Evolutionary conservation across 2,888 invertebrate genomes (phyloP).

Genomic region (Merodon equestris): DNA sequence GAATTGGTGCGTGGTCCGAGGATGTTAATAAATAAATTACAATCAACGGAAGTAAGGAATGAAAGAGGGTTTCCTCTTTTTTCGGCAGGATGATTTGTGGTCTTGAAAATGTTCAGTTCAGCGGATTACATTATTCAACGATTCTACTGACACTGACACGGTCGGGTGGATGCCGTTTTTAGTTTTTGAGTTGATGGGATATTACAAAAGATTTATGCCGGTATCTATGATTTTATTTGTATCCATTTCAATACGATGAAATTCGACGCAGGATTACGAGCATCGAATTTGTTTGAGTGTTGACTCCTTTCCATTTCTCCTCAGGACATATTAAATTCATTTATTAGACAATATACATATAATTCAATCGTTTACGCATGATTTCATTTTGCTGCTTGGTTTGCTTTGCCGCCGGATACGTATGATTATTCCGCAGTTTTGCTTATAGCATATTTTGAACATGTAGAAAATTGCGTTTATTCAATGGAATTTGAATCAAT

Average conservation of each 20-base stretch:
- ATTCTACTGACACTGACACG: not conserved
- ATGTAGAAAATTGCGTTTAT: constrained; percentile 33
- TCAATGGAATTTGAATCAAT: not conserved
- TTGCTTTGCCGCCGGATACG: too few species aligned
- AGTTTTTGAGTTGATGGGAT: too few species aligned
- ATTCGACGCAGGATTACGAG: too few species aligned
- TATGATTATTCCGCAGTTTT: not conserved
- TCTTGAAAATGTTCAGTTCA: constrained; percentile 53
- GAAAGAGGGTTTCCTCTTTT: constrained; percentile 6
- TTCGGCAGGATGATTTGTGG: constrained; percentile 46
- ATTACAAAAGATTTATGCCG: too few species aligned
- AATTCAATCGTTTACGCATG: constrained; percentile 39
- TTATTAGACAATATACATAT: not conserved
- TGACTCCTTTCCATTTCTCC: not conserved
- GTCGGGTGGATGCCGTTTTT: not conserved
- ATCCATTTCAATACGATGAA: too few species aligned
- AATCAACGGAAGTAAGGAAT: constrained; percentile 39
- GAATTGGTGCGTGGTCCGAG: constrained; percentile 5
- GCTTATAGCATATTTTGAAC: constrained; percentile 18
- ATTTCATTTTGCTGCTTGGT: constrained; percentile 14
- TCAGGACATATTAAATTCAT: not conserved
- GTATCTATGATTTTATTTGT: too few species aligned
- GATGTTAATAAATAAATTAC: constrained; percentile 39
- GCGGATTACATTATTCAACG: constrained; percentile 55
- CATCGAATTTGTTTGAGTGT: not conserved